Base-by-base conservation (phyloP, 2,797 vertebrate species). In the Lithobates sylvaticus region DNA sequence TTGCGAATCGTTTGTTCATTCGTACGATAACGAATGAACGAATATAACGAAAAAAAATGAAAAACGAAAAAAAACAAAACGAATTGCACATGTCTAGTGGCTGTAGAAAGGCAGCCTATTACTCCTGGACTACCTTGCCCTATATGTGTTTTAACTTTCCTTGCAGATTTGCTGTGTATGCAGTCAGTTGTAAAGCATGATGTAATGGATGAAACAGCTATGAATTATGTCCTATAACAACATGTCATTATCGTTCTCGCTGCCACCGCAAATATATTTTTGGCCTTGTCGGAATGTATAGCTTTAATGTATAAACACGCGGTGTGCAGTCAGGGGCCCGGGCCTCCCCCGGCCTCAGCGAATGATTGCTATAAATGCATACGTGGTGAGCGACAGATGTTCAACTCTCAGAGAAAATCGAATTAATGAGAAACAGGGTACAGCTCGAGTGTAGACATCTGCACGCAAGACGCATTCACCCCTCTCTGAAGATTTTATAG, bases 401-500 rank as follows among this genome's bases (percentile, higher is more conserved):
- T 50, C 65, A 65, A 2, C 9, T 64, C 76, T 18, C 34, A 27
- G 76, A 32, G 9, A 7, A 61, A 81, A 80, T 81, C 65, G 58
- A 32, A 69, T 74, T 75, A 85, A 85, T 75, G 77, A 85, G 70
- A 61, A 23, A 26, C 13, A 23, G 70, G 27, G 27, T 69, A 54
- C 67, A 39, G 39, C 44, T 12, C 2, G 39, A 26, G 69, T 5
- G 3, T 3, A 4, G 47, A 50, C 12, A 1, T 50, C 47, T 16
- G 47, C 12, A 16, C 16, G 12, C 47, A 50, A 13, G 13, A 10
- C 15, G 15, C 47, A 13, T 50, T 50, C 10, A 12, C 42, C 47
- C 15, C 47, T 50, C 47, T 50, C 12, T 13, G 47, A 50, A 50
- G 47, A 50, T 50, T 50, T 44, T 36, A 36, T 36, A 36, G 34